A percentile compares a stretch with the other conserved stretches of the same genome.
Evolutionary conservation across 1,140 invertebrate species (phyloP).

Genomic region (Drosophila santomea): DNA sequence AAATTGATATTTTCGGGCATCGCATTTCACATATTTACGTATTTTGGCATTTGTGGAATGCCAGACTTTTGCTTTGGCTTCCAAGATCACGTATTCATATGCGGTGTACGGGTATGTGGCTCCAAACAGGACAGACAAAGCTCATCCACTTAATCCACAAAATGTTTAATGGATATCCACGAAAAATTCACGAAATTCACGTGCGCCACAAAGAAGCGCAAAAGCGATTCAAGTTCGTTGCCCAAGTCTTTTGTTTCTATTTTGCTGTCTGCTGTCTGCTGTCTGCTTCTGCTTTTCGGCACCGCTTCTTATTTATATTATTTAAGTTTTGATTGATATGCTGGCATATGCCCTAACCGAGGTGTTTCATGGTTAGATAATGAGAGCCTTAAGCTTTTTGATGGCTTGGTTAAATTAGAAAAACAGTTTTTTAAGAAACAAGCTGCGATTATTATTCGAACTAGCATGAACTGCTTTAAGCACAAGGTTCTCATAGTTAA

Average conservation of each 20-base stretch:
- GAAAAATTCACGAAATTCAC: slow-evolving; percentile 9
- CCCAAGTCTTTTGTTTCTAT: slow-evolving; percentile 72
- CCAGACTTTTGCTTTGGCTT: slow-evolving; percentile 60
- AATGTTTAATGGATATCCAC: slow-evolving; percentile 13
- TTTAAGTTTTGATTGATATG: slow-evolving; percentile 15
- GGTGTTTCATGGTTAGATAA: background rate
- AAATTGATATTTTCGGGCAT: slow-evolving; percentile 78
- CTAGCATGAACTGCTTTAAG: background rate
- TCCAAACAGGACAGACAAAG: slow-evolving; percentile 5
- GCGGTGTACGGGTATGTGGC: background rate
- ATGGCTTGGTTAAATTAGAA: too few relatives aligned
- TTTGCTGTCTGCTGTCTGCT: slow-evolving; percentile 3
- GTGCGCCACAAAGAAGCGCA: slow-evolving; percentile 11
- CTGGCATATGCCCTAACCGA: slow-evolving; percentile 19
- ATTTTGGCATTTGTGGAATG: slow-evolving; percentile 41
- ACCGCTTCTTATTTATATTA: slow-evolving; percentile 1
- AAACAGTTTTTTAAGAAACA: too few relatives aligned
- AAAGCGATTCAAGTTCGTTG: slow-evolving; percentile 57
- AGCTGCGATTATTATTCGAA: too few relatives aligned
- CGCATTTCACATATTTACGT: slow-evolving; percentile 23
- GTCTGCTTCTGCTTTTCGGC: background rate
- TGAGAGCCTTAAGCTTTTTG: background rate
- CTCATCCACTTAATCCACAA: slow-evolving; percentile 21
- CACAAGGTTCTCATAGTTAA: background rate
- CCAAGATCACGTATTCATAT: slow-evolving; percentile 13